Base-by-base conservation (phyloP, 2,888 invertebrate genomes). In the Biston stratarius region DNA sequence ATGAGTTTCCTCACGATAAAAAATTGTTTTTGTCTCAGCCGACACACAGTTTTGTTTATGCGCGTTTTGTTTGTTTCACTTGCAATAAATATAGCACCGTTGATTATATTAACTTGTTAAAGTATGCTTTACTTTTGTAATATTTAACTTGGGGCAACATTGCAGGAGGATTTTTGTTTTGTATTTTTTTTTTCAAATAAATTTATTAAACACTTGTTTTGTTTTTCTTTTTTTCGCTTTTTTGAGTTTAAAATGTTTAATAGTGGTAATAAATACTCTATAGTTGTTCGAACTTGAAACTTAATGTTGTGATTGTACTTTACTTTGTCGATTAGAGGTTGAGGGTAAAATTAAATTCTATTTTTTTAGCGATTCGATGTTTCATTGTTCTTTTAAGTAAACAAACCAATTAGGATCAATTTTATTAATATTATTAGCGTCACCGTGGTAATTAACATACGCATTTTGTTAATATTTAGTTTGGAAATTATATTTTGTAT, bases 121-220 rank as follows among this genome's bases (percentile, higher is more conserved):
- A 84, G 80, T 78, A 80, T 79, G 81, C 80, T 86, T 88, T 86
- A 86, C 80, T 86, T 88, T 89, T 87, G 82, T 87, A 88, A 81
- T 60, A 55, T 83, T 81, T 86, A 87, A 85, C 82, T 83, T 86
- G 86, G 83, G 84, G 87, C 85, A 83, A 84, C 90, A 84, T 86
- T 86, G 84, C 86, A 85, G 87, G 83, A 80, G 77, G 83, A 82
- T 85, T 84, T 85, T 88, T 89, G 87, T 85, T 87, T 86, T 87
- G 84, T 81, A 88, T 84, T 79, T 79, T 89, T 90, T 90, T 88
- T 93, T 90, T 89, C 40, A 85, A 92, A 91, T 91, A 92, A 94
- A 91, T 88, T 87, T 91, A 88, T 91, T 90, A 89, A 92, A 93
- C 87, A 85, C 77, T 83, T 77, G 75, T 82, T 84, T 83, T 81